Conservation (phyloP, 2,888 invertebrate species). For the Argyresthia goedartella region DNA sequence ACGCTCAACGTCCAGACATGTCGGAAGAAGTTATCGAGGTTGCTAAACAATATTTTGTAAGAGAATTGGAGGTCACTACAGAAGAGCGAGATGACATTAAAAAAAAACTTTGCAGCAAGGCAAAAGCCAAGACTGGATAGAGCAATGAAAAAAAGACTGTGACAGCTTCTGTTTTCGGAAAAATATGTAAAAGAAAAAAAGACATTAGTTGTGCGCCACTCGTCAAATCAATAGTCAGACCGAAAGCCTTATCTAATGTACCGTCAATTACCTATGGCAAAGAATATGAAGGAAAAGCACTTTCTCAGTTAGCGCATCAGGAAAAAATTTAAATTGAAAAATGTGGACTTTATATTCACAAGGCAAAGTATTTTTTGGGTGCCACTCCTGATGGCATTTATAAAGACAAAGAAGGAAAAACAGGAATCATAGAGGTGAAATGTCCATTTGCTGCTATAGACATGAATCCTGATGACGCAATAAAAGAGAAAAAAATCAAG, state of each 20-base stretch:
- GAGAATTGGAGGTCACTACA: constrained; percentile 5
- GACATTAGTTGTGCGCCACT: constrained; percentile 6
- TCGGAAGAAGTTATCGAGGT: constrained; percentile 4
- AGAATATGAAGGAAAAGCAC: background rate
- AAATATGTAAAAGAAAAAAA: constrained; percentile 8
- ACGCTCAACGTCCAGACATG: no score
- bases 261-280: background rate
- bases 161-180: constrained; percentile 4
- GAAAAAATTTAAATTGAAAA: constrained; percentile 4
- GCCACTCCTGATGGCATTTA: no score
- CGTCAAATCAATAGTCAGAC: constrained; percentile 6
- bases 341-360: constrained; percentile 7
- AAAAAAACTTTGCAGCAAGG: constrained; percentile 5
- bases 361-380: no score
- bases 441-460: constrained; percentile 4
- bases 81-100: constrained; percentile 6
- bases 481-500: constrained; percentile 2
- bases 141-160: constrained; percentile 3
- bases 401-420: constrained; percentile 1
- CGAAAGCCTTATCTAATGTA: constrained; percentile 5
- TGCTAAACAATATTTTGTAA: constrained; percentile 4
- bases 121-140: constrained; percentile 7
- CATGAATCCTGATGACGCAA: constrained; percentile 3
- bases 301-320: constrained; percentile 1
- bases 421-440: constrained; percentile 7